Evolutionary conservation across 2,113 vertebrate genomes (phyloP).

Genomic region (Festucalex cinctus): DNA sequence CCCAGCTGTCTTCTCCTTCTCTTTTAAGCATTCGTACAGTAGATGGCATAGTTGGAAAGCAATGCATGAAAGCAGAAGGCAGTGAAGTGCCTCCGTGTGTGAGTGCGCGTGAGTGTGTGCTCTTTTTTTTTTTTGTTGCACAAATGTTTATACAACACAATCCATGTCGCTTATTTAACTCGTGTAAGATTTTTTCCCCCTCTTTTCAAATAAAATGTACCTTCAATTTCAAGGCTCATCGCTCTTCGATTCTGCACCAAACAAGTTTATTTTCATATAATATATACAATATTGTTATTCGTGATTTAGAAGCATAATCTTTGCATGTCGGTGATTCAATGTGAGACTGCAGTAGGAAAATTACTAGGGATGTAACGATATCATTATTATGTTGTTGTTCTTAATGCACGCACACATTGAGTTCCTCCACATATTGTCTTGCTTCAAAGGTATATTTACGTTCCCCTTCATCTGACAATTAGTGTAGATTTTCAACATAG

Average conservation of each 20-base stretch:
- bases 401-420: too few relatives aligned
- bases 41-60: constrained; percentile 2
- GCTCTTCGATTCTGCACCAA: not conserved
- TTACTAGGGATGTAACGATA: too few relatives aligned
- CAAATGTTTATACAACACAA: constrained; percentile 65
- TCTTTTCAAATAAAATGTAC: constrained; percentile 68
- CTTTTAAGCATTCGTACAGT: constrained; percentile 2
- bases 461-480: too few relatives aligned
- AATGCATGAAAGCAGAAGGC: constrained; percentile 60
- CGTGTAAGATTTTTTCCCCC: constrained; percentile 59
- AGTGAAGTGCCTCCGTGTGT: constrained; percentile 63
- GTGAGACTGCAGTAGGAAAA: not conserved
- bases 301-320: not conserved
- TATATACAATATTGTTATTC: too few relatives aligned
- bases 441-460: too few relatives aligned
- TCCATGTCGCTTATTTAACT: constrained; percentile 66
- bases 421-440: too few relatives aligned
- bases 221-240: constrained; percentile 11
- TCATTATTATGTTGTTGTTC: too few relatives aligned
- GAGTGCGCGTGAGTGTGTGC: constrained; percentile 21
- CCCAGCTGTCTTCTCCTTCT: not conserved
- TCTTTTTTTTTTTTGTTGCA: constrained; percentile 60
- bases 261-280: not conserved
- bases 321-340: not conserved
- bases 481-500: too few relatives aligned